Base-by-base conservation (phyloP, 2,113 vertebrate genomes). In the Cranoglanis bouderius region DNA sequence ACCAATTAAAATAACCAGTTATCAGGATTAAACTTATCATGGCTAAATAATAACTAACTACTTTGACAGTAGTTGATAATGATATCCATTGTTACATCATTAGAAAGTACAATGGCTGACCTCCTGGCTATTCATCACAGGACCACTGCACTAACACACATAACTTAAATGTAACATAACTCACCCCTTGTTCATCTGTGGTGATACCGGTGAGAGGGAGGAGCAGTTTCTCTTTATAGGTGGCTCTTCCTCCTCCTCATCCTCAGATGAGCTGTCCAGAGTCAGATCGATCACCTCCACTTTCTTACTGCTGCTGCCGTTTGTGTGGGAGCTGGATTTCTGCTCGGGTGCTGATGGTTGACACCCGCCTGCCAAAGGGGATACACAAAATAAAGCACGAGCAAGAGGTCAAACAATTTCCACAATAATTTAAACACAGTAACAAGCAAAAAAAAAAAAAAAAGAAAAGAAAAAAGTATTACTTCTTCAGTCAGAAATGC, bases 251-350 rank as follows among this genome's bases (percentile, higher is more conserved):
- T 99, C 98, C 2, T 85, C 97, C 0, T 98, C 97, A 0, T 97
- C 97, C 19, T 97, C 97, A 0, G 98, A 99, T 1, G 98, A 99
- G 93, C 98, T 99, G 94, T 99, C 98, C 61, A 98, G 95, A 29
- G 98, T 99, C 92, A 99, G 92, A 93, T 99, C 98, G 74, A 99
- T 99, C 92, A 99, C 98, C 89, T 99, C 98, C 51, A 99, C 98
- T 55, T 97, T 98, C 94, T 97, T 98, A 70, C 96, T 94, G 89
- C 95, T 96, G 74, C 92, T 96, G 88, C 96, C 94, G 35, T 91
- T 92, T 0, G 92, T 81, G 90, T 95, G 94, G 57, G 94, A 96
- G 29, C 95, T 95, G 55, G 94, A 96, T 93, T 90, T 97, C 96
- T 98, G 97, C 2, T 98, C 98, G 38, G 96, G 85, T 0, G 96